Conservation (phyloP, 1,140 invertebrate genomes). For the Onthophagus taurus region DNA sequence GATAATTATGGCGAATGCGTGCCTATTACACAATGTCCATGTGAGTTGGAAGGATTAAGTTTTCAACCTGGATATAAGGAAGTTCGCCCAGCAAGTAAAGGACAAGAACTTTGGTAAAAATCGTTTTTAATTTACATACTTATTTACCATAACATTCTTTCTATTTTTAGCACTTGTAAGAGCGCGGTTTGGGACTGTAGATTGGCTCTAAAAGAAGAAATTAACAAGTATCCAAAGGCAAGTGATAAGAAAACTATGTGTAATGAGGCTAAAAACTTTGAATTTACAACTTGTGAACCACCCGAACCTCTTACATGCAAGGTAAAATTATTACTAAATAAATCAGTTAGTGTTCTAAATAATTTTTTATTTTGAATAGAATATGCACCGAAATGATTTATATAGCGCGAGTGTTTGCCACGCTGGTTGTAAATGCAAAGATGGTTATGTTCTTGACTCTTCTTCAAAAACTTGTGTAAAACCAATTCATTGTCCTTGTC, state of each 20-base stretch:
- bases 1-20: conserved; percentile 65
- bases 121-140: background rate
- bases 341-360: background rate
- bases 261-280: conserved; percentile 48
- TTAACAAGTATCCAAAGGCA: conserved; percentile 49
- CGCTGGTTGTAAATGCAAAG: conserved; percentile 68
- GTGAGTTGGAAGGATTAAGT: conserved; percentile 58
- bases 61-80: conserved; percentile 68
- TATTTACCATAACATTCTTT: conserved; percentile 12
- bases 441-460: conserved; percentile 63
- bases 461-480: conserved; percentile 57
- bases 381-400: conserved; percentile 54
- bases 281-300: conserved; percentile 67
- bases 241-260: conserved; percentile 52
- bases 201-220: conserved; percentile 42
- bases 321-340: conserved; percentile 34
- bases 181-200: conserved; percentile 66
- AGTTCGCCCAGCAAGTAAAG: conserved; percentile 53
- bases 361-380: conserved; percentile 38
- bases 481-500: conserved; percentile 69
- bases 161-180: conserved; percentile 54
- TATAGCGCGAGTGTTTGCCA: conserved; percentile 50
- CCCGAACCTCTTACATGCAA: conserved; percentile 69
- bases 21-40: conserved; percentile 64
- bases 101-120: conserved; percentile 58